Base-by-base conservation (phyloP, 2,888 invertebrate genomes). In the Ellobium chinense region DNA sequence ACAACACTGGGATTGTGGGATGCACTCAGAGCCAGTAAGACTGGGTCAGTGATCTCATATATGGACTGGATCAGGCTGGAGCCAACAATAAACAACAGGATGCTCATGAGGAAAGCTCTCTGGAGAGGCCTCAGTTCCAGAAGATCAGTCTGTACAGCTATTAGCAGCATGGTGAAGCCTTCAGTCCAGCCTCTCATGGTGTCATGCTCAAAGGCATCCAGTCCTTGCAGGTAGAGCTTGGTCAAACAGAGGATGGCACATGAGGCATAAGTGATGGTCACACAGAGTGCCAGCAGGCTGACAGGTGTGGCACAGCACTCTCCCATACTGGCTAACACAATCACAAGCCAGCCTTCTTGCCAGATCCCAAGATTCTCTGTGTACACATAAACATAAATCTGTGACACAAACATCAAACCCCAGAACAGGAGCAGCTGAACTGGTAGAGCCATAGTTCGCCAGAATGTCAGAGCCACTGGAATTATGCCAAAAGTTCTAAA, bases 31-130 rank as follows among this genome's bases (percentile, higher is more conserved):
- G 93, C 91, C 70, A 94, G 88, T 58, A 94, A 89, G 31, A 94
- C 92, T 1, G 94, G 94, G 84, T 94, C 94, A 2, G 94, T 91
- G 34, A 94, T 92, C 87, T 94, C 94, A 84, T 93, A 94, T 89
- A 94, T 93, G 14, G 94, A 94, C 86, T 94, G 94, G 14, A 94
- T 92, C n/a, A 94, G 91, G 1, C 94, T 94, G 0, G 94, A 94
- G n/a, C 93, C 88, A 5, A 94, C 94, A 60, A 94, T 94, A 84
- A 94, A 94, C 21, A 94, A 88, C 1, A 94, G 93, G 36, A 94
- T 92, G 56, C 93, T 93, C 90, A 94, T 93, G 18, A 94, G 91
- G 76, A 94, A 93, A 66, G 93, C 93, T 77, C 94, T 91, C 78
- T 94, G 93, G 18, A 94, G 91, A 79, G 93, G 93, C 79, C 92